These are phyloP conservation scores for Chelidonichthys spinosus DNA, from an alignment of 2,797 vertebrate species.

Conservation along the genomic window DNA sequence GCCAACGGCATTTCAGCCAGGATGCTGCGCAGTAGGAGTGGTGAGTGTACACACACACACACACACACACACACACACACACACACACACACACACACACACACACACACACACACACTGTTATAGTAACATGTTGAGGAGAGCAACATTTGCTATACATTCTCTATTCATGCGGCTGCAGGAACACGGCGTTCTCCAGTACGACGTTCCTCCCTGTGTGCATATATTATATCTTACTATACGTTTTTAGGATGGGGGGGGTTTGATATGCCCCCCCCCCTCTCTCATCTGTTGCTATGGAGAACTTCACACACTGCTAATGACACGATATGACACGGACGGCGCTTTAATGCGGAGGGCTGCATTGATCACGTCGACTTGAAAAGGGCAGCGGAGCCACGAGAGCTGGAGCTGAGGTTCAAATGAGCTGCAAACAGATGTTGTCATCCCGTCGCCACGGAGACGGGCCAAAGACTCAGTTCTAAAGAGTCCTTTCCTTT, in stretches of 20 bases:
- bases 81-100: not conserved
- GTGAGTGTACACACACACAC: conserved; percentile 77
- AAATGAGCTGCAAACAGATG: no score
- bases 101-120: conserved; percentile 8
- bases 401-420: not conserved
- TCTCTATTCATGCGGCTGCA: conserved; percentile 28
- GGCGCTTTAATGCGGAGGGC: conserved; percentile 19
- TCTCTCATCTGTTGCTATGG: no score
- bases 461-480: no score
- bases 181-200: no score
- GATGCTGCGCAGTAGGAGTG: conserved; percentile 87
- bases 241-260: no score
- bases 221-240: no score
- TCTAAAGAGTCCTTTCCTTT: no score
- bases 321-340: conserved; percentile 10
- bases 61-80: not conserved
- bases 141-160: conserved; percentile 48
- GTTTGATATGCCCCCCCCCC: no score
- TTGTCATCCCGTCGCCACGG: no score
- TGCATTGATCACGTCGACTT: conserved; percentile 30
- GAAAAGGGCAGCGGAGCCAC: conserved; percentile 11
- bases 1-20: conserved; percentile 85
- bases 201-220: no score
- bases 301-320: conserved; percentile 41
- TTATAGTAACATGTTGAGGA: conserved; percentile 71